Percentiles rank a stretch among this genome's conserved stretches.
Conservation (phyloP, 2,888 invertebrate genomes). For the Drosophila pegasa region DNA sequence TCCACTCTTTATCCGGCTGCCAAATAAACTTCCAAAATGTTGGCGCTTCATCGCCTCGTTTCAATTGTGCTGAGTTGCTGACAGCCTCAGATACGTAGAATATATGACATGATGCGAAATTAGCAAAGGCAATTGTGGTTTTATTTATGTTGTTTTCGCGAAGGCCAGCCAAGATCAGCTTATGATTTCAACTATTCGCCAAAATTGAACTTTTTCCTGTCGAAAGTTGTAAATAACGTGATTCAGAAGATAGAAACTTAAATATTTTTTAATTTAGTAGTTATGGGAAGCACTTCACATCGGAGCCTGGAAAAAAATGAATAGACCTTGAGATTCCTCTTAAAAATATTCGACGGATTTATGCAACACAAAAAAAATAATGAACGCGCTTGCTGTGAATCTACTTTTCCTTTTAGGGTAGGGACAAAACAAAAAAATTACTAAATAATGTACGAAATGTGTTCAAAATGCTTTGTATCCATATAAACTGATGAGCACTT, state of each 20-base stretch:
- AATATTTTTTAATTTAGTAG: too few relatives aligned
- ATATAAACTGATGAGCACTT: too few relatives aligned
- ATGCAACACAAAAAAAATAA: too few relatives aligned
- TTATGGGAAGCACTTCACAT: too few relatives aligned
- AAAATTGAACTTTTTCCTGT: background rate
- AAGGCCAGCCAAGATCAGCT: background rate
- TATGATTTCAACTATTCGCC: background rate
- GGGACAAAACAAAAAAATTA: too few relatives aligned
- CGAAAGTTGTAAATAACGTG: background rate
- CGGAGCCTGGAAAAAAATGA: too few relatives aligned
- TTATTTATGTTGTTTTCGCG: constrained; percentile 19
- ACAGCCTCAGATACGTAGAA: constrained; percentile 42
- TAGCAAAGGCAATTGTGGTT: constrained; percentile 27
- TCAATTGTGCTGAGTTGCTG: constrained; percentile 56
- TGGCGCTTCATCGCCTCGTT: constrained; percentile 72
- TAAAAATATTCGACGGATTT: too few relatives aligned
- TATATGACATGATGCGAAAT: constrained; percentile 31
- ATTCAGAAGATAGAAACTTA: background rate
- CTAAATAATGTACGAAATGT: too few relatives aligned
- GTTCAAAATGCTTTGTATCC: too few relatives aligned
- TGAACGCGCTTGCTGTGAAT: too few relatives aligned
- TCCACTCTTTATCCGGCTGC: constrained; percentile 50
- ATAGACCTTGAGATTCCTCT: too few relatives aligned
- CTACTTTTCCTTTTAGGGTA: too few relatives aligned
- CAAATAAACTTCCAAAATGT: constrained; percentile 78